Evolutionary conservation across 2,888 invertebrate species (phyloP).

Genomic region (Drosophila longiperda): DNA sequence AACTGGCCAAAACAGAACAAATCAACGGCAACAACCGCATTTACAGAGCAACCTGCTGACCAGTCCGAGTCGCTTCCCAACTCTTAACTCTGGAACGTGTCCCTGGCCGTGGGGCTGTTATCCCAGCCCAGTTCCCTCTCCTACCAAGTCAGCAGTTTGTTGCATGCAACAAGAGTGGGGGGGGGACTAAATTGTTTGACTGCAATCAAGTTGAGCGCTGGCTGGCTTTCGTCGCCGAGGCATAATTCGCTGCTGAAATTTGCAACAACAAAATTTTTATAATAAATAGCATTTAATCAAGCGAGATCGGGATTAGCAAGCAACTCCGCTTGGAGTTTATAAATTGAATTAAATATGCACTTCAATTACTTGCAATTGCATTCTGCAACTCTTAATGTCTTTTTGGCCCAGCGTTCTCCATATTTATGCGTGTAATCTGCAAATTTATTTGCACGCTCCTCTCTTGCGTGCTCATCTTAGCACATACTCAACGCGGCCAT

Average conservation of each 20-base stretch:
- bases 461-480: constrained; percentile 63
- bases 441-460: constrained; percentile 58
- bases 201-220: constrained; percentile 63
- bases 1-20: constrained; percentile 40
- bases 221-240: constrained; percentile 49
- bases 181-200: constrained; percentile 54
- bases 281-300: constrained; percentile 66
- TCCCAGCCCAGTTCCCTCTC: background rate
- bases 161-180: constrained; percentile 14
- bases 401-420: constrained; percentile 19
- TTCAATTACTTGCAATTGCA: constrained; percentile 47
- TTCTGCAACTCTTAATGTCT: constrained; percentile 16
- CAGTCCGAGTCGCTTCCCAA: constrained; percentile 47
- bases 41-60: constrained; percentile 67
- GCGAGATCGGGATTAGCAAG: constrained; percentile 31
- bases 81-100: constrained; percentile 56
- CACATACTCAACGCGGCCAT: constrained; percentile 66
- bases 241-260: constrained; percentile 41
- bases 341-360: constrained; percentile 65
- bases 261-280: constrained; percentile 51
- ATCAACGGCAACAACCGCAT: constrained; percentile 37
- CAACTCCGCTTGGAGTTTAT: constrained; percentile 10
- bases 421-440: constrained; percentile 55
- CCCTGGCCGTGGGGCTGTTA: constrained; percentile 39
- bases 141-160: constrained; percentile 18